These are phyloP conservation scores for Colletes gigas DNA, from an alignment of 1,140 invertebrate species.

Conservation along the genomic window DNA sequence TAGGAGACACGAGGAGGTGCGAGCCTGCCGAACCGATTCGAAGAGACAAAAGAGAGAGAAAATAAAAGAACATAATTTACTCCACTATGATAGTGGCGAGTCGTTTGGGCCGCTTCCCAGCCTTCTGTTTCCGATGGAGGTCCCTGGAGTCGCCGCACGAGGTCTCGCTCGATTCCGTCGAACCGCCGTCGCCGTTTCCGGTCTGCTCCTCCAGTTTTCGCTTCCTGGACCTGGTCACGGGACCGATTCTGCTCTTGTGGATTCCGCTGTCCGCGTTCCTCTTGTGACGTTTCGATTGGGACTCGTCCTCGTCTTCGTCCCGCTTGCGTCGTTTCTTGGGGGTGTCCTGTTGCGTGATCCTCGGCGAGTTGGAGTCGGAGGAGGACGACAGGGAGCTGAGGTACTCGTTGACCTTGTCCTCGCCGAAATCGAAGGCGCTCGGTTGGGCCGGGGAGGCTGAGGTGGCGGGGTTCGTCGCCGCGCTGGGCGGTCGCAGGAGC, in stretches of 20 bases:
- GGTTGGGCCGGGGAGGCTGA: slow-evolving; percentile 61
- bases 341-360: slow-evolving; percentile 31
- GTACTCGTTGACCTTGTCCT: slow-evolving; percentile 82
- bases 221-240: slow-evolving; percentile 71
- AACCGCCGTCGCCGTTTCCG: slow-evolving; percentile 51
- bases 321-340: slow-evolving; percentile 47
- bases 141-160: slow-evolving; percentile 47
- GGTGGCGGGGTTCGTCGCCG: slow-evolving; percentile 45
- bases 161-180: slow-evolving; percentile 46
- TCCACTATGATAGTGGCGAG: slow-evolving; percentile 65
- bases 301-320: slow-evolving; percentile 9
- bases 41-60: background rate
- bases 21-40: slow-evolving; percentile 45
- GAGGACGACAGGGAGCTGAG: slow-evolving; percentile 80
- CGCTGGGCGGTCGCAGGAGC: slow-evolving; percentile 60
- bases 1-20: slow-evolving; percentile 52
- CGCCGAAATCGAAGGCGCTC: slow-evolving; percentile 82
- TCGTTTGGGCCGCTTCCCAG: slow-evolving; percentile 70
- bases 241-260: slow-evolving; percentile 53
- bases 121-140: slow-evolving; percentile 70
- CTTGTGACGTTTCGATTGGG: slow-evolving; percentile 32
- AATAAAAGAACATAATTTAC: slow-evolving; percentile 41
- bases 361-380: slow-evolving; percentile 73
- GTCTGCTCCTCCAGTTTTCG: slow-evolving; percentile 68
- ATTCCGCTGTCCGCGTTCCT: background rate